Conservation (phyloP, 2,797 vertebrate genomes). For the Molossus alvarezi region DNA sequence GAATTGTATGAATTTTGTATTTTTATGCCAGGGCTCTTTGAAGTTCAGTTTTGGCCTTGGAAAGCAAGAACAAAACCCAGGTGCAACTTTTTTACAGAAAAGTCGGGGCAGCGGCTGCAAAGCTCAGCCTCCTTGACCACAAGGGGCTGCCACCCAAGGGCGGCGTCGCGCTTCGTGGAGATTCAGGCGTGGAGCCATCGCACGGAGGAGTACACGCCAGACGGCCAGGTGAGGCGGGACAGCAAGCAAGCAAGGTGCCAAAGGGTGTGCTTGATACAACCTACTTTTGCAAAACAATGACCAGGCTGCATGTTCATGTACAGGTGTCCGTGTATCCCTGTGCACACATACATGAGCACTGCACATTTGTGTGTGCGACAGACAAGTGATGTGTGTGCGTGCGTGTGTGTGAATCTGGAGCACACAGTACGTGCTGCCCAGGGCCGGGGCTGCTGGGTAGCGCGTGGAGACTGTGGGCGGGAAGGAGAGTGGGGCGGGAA, state of each 20-base stretch:
- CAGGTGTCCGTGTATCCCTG: accelerated
- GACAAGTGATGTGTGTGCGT: accelerated
- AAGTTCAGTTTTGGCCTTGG: constrained; percentile 47
- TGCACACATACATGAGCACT: too few species aligned
- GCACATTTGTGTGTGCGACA: accelerated
- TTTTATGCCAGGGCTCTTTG: constrained; percentile 60
- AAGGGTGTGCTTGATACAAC: neutral
- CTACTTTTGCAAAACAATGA: accelerated
- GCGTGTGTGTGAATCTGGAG: accelerated
- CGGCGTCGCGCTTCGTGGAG: too few species aligned
- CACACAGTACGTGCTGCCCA: accelerated
- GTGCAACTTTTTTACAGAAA: neutral
- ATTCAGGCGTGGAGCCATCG: too few species aligned
- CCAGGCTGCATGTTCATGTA: accelerated
- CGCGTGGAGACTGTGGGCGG: accelerated
- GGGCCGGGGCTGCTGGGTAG: accelerated
- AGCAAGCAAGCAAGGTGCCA: accelerated
- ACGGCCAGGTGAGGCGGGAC: accelerated
- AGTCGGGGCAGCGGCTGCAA: neutral
- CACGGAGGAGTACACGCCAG: too few species aligned
- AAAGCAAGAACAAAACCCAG: constrained; percentile 58
- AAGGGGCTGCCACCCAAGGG: neutral
- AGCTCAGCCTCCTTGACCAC: neutral
- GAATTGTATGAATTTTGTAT: constrained; percentile 60
- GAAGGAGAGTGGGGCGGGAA: accelerated